Evolutionary conservation across 2,888 invertebrate species (phyloP).

Genomic region (Doris montereyensis): DNA sequence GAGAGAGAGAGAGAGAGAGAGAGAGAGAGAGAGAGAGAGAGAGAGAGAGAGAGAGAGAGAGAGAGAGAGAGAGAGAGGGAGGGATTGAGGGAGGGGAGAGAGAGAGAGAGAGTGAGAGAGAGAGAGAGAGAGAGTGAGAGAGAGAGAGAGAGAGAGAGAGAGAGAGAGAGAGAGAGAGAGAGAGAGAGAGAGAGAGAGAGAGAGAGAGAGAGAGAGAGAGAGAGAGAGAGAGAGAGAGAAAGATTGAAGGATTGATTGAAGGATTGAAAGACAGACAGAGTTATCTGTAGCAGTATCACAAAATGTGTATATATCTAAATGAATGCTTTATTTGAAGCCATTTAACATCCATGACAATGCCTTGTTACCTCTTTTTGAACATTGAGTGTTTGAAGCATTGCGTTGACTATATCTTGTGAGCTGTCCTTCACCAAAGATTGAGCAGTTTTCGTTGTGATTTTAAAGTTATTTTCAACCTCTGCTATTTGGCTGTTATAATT

Average conservation of each 20-base stretch:
- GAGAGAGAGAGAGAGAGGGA: not conserved
- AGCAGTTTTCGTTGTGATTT: slow-evolving; percentile 91
- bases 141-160: not conserved
- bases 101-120: slow-evolving; percentile 1
- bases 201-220: slow-evolving; percentile 4
- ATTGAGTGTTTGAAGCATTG: slow-evolving; percentile 86
- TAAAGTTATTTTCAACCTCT: slow-evolving; percentile 90
- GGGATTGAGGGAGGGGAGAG: not conserved
- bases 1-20: not conserved
- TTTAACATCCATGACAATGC: too few species aligned
- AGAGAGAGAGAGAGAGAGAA: not conserved
- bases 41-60: not conserved
- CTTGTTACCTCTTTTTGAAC: slow-evolving; percentile 66
- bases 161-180: slow-evolving; percentile 21
- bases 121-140: not conserved
- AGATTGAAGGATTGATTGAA: too few species aligned
- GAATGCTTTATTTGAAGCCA: too few species aligned
- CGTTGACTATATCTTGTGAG: slow-evolving; percentile 90
- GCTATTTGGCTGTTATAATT: slow-evolving; percentile 86
- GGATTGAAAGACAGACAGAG: too few species aligned
- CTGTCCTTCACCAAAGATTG: slow-evolving; percentile 91
- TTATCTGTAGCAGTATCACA: too few species aligned
- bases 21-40: not conserved
- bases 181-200: slow-evolving; percentile 18
- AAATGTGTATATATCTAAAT: too few species aligned